Evolutionary conservation across 2,888 invertebrate genomes (phyloP).

Genomic region (Tenthredo livida): DNA sequence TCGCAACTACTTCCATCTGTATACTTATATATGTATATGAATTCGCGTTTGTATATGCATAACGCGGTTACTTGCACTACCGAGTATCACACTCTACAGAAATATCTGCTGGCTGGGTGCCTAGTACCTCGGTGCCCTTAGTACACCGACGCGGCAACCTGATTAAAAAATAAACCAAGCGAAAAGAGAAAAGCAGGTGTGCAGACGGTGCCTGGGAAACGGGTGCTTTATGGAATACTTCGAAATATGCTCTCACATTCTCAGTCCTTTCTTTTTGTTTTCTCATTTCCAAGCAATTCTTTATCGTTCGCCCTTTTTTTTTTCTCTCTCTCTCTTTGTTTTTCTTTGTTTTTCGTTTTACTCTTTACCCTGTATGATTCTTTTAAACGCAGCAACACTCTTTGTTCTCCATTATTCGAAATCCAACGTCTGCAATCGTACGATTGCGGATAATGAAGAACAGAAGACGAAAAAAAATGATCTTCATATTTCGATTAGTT

Average conservation of each 20-base stretch:
- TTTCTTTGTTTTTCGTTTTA: no score
- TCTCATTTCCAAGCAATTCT: slow-evolving; percentile 18
- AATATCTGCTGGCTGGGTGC: neutral
- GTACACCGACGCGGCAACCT: slow-evolving; percentile 31
- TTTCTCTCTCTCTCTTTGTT: neutral
- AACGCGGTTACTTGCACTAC: slow-evolving; percentile 5
- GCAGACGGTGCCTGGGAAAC: slow-evolving; percentile 7
- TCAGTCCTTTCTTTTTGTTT: slow-evolving; percentile 6
- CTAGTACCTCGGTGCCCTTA: neutral
- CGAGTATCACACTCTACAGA: slow-evolving; percentile 13
- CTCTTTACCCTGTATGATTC: neutral
- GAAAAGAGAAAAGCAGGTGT: slow-evolving; percentile 40
- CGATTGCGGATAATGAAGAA: neutral
- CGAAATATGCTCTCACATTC: slow-evolving; percentile 45
- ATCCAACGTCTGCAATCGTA: neutral
- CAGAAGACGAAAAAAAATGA: neutral
- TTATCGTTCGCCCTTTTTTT: neutral
- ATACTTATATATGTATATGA: neutral
- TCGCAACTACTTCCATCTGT: neutral
- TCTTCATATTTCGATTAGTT: neutral
- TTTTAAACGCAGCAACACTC: neutral
- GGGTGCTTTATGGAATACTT: slow-evolving; percentile 39
- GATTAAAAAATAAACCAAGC: slow-evolving; percentile 52
- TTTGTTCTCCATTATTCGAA: neutral
- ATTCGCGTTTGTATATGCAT: neutral